phyloP scores from a whole-genome alignment of 2,888 invertebrate species.

The Himalopsyche kuldschensis region DNA sequence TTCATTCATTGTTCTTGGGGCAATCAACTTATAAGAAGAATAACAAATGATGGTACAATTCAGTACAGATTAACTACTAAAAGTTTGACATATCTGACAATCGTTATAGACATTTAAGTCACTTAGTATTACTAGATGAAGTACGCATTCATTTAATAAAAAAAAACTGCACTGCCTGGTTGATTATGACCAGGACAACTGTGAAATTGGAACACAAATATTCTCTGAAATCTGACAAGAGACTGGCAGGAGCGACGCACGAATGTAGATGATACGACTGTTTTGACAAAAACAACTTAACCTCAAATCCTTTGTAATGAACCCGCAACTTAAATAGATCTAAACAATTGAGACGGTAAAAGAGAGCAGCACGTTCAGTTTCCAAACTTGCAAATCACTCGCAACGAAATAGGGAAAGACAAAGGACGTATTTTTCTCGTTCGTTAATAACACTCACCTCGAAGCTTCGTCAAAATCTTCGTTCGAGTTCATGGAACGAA shows the following conservation, averaged over 20 bases:
- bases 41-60: background rate
- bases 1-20: background rate
- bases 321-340: background rate
- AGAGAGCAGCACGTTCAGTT: background rate
- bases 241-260: background rate
- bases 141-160: background rate
- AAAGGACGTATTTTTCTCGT: constrained; percentile 22
- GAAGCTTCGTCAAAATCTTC: constrained; percentile 62
- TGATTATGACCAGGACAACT: background rate
- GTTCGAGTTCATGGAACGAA: constrained; percentile 60
- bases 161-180: background rate
- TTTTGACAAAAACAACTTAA: constrained; percentile 25
- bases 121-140: background rate
- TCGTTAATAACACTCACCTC: constrained; percentile 49
- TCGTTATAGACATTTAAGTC: background rate
- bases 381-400: constrained; percentile 17
- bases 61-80: background rate
- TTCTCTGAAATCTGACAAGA: constrained; percentile 36
- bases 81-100: background rate
- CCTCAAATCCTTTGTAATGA: constrained; percentile 11
- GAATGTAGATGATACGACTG: constrained; percentile 17
- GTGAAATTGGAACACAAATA: background rate
- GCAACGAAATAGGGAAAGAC: constrained; percentile 18
- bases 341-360: constrained; percentile 4
- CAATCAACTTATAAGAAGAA: background rate